phyloP scores from a whole-genome alignment of 2,888 invertebrate genomes.

The Harpalus rufipes region DNA sequence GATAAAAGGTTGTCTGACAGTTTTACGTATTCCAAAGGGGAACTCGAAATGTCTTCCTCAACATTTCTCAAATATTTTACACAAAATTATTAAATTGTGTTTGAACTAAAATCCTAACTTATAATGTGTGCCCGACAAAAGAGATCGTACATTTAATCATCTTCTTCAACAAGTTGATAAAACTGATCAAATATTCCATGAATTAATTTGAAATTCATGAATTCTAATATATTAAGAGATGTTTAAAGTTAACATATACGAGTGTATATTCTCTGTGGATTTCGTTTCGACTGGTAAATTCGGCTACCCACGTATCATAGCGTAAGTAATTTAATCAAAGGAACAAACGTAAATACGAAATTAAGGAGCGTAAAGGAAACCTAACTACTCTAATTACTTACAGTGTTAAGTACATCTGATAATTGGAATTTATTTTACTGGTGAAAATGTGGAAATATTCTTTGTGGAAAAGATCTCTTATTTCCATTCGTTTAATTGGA shows the following conservation, averaged over 20 bases:
- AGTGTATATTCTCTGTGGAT: neutral
- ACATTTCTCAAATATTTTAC: neutral
- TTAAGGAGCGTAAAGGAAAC: neutral
- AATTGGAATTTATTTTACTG: too few species aligned
- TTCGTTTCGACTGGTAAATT: neutral
- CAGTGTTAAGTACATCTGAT: neutral
- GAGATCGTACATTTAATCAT: too few species aligned
- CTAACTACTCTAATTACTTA: neutral
- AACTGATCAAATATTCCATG: conserved; percentile 23
- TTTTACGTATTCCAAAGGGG: neutral
- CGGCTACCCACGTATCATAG: neutral
- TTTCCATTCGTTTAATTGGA: too few species aligned
- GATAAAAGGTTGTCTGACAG: conserved; percentile 8
- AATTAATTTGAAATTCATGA: conserved; percentile 28
- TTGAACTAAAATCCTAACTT: too few species aligned
- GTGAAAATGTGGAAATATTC: too few species aligned
- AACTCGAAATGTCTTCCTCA: neutral
- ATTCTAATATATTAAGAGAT: conserved; percentile 27
- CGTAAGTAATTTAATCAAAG: conserved; percentile 9
- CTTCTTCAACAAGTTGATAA: conserved; percentile 29
- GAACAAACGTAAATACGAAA: neutral
- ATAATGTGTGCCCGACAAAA: too few species aligned
- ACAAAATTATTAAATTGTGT: neutral
- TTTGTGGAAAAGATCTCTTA: too few species aligned
- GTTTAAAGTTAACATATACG: conserved; percentile 20